These are phyloP conservation scores for Ashinkailepas kermadecensis DNA, from an alignment of 2,888 invertebrate species.

Conservation along the genomic window DNA sequence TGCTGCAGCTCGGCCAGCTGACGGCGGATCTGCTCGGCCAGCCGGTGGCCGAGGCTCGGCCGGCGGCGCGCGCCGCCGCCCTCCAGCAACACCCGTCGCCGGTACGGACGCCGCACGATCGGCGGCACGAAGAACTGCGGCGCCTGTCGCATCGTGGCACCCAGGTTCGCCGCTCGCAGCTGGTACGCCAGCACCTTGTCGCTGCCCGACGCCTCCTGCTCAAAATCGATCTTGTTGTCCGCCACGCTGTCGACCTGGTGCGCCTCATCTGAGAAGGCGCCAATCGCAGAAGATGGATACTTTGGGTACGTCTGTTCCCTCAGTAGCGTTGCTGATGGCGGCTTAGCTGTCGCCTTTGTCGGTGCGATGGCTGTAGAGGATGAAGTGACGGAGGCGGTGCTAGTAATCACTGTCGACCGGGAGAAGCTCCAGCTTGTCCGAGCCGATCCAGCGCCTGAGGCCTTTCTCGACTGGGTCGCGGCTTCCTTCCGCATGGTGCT, in stretches of 20 bases:
- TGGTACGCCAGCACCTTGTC: background rate
- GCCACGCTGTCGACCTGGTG: background rate
- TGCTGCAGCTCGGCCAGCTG: background rate
- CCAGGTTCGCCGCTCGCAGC: background rate
- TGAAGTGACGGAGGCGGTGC: background rate
- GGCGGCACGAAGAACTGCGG: constrained; percentile 11
- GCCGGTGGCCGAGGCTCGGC: background rate
- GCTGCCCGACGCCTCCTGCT: constrained; percentile 3
- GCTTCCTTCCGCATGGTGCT: too few species aligned
- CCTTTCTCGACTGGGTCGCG: too few species aligned
- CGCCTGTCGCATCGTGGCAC: background rate
- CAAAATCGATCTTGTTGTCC: background rate
- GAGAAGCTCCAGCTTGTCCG: background rate
- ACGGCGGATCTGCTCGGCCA: background rate
- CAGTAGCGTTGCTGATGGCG: background rate
- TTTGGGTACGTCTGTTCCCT: background rate
- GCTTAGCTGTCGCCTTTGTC: background rate
- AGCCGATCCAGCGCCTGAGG: too few species aligned
- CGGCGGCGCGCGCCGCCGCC: background rate
- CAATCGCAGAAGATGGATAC: background rate
- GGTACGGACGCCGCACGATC: background rate
- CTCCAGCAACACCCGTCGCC: background rate
- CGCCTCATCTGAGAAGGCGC: background rate
- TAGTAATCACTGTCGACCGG: background rate
- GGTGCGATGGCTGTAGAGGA: background rate